Base-by-base conservation (phyloP, 1,140 invertebrate genomes). In the Mactra quadrangularis region DNA sequence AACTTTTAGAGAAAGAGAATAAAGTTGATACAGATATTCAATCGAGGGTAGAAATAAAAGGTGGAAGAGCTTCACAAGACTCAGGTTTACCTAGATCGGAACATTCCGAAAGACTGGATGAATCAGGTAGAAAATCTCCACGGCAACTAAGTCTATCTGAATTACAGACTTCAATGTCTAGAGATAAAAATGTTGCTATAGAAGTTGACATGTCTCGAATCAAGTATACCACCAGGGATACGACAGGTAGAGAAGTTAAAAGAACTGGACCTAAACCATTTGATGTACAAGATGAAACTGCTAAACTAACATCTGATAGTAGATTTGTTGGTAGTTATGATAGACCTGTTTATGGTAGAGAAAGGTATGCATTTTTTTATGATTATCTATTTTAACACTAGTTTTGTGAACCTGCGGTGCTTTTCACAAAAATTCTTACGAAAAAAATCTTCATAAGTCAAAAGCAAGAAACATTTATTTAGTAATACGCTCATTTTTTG, bases 201-300 rank as follows among this genome's bases (percentile, higher is more conserved):
- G 62, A 66, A 1, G 13, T 11, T 7, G 62, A 45, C 4, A 9
- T 62, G 59, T 62, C n/a, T 3, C 57, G 71, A 52, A 74, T 74
- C 11, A 74, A 52, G 52, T 74, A 74, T 41, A 74, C 71, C 35
- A 74, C 71, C 0, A 59, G 55, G 38, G 72, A 75, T 27, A 75
- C 35, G 7, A 33, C 41, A 17, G 72, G 72, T 29, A 59, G 72
- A 60, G 57, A 75, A n/a, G 33, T 57, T 22, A 75, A 60, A 35
- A 59, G 72, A n/a, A 45, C 33, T 1, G 72, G 72, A 13, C 72
- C 72, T 2, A 29, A 68, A 33, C 53, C 70, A 1, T 72, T 35
- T 57, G 70, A 72, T 50, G 13, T 50, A 1, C 59, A 62, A 31
- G 33, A 59, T 7, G 57, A 75, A 19, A 75, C 31, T 15, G 72